Evolutionary conservation across 2,888 invertebrate species (phyloP).

Genomic region (Ophion costatus): DNA sequence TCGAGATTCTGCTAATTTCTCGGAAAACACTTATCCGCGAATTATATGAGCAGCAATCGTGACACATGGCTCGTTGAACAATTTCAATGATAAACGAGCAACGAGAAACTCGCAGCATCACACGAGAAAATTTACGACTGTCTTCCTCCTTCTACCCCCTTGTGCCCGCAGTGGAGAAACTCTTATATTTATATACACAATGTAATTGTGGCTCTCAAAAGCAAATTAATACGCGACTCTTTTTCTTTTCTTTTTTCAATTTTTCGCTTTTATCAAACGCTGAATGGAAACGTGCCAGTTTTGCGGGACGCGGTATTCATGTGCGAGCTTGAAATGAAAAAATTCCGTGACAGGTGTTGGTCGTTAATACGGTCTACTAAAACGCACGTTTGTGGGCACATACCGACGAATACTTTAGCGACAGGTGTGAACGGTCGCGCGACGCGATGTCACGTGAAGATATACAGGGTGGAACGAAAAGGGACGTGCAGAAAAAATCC

Average conservation of each 20-base stretch:
- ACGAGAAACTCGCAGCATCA: background rate
- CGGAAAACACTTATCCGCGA: too few relatives aligned
- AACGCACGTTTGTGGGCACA: background rate
- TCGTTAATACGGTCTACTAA: conserved; percentile 9
- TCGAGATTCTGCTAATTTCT: too few relatives aligned
- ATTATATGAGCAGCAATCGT: too few relatives aligned
- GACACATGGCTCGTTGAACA: too few relatives aligned
- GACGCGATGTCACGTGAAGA: conserved; percentile 21
- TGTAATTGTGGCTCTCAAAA: conserved; percentile 6
- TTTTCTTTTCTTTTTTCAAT: background rate
- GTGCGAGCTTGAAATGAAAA: conserved; percentile 20
- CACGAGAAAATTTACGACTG: background rate
- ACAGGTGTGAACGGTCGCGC: conserved; percentile 50
- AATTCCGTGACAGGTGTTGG: conserved; percentile 44
- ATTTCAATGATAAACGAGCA: too few relatives aligned
- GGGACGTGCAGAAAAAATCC: too few relatives aligned
- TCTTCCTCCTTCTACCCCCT: background rate
- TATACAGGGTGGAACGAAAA: too few relatives aligned
- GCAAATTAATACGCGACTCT: conserved; percentile 4
- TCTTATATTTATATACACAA: background rate
- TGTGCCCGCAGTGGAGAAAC: conserved; percentile 4
- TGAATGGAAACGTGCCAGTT: conserved; percentile 5
- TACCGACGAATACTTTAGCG: conserved; percentile 17
- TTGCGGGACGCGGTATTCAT: background rate
- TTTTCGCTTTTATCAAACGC: conserved; percentile 8